Percentiles rank a stretch among this genome's conserved stretches.
Conservation (phyloP, 1,140 invertebrate genomes). For the Drosophila orosa region DNA sequence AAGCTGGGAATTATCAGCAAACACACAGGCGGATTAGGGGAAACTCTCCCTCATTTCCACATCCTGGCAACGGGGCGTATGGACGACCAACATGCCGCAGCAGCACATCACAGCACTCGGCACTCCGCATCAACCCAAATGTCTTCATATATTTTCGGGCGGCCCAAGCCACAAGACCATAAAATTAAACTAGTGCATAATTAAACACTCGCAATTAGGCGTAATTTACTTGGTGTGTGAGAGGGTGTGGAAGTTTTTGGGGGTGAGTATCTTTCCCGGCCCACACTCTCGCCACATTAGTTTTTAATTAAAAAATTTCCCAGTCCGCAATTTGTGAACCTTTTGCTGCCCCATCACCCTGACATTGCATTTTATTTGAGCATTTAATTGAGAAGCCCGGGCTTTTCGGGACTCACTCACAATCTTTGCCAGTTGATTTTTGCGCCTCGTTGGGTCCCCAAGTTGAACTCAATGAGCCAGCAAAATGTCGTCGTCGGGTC, state of each 20-base stretch:
- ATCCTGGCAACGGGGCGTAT: slow-evolving; percentile 41
- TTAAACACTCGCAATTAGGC: slow-evolving; percentile 84
- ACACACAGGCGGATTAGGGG: slow-evolving; percentile 44
- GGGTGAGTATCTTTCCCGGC: slow-evolving; percentile 13
- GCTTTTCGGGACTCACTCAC: slow-evolving; percentile 23
- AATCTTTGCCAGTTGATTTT: slow-evolving; percentile 54
- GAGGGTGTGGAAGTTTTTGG: slow-evolving; percentile 10
- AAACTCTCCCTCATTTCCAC: slow-evolving; percentile 7
- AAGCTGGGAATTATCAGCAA: slow-evolving; percentile 65
- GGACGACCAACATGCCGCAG: slow-evolving; percentile 18
- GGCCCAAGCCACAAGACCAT: slow-evolving; percentile 73
- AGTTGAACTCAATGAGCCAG: slow-evolving; percentile 46
- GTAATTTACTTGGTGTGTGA: slow-evolving; percentile 79
- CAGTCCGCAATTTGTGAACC: slow-evolving; percentile 52
- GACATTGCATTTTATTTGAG: slow-evolving; percentile 50
- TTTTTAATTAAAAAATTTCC: slow-evolving; percentile 83
- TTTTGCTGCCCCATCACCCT: slow-evolving; percentile 37
- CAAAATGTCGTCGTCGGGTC: slow-evolving; percentile 30
- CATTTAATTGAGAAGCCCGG: slow-evolving; percentile 26
- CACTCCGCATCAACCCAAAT: slow-evolving; percentile 24
- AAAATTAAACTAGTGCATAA: slow-evolving; percentile 84
- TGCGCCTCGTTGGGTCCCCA: slow-evolving; percentile 35
- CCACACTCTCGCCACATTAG: slow-evolving; percentile 82
- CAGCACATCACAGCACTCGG: slow-evolving; percentile 38
- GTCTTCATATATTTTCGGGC: slow-evolving; percentile 51